Base-by-base conservation (phyloP, 2,113 vertebrate genomes). In the Neoarius graeffei region DNA sequence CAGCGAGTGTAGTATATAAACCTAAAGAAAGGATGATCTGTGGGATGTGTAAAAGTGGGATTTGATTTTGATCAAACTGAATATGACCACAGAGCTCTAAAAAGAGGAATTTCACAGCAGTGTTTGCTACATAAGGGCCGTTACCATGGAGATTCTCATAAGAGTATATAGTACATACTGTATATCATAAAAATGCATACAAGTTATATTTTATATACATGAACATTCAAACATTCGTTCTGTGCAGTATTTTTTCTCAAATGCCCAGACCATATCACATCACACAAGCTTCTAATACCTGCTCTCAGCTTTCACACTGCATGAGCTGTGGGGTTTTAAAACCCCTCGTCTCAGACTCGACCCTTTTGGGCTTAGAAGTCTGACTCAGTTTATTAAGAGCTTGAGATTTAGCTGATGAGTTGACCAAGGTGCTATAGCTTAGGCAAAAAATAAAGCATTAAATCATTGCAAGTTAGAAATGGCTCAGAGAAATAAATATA, bases 111-210 rank as follows among this genome's bases (percentile, higher is more conserved):
- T 79, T 83, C 30, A 81, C 54, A 69, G 82, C 71, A 71, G 67
- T 66, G 20, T 59, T 74, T 17, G 7, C 54, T 48, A 76, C 7
- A 48, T 27, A 73, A 30, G 67, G 54, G 20, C 57, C 10, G 30
- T 15, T 23, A 82, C 30, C 1, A 66, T 8, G 54, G 30, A 82
- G 69, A 15, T 71, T n/a, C 19, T 85, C n/a, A n/a, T 23, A 19
- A 84, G 60, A 83, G 64, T 89, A 57, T 86, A 88, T 88, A 89
- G 48, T 50, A 66, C 52, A 60, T 85, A 77, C 14, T 57, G 10
- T 54, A 35, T 42, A 42, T 42, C 35, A 42, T 42, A 42, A 42
- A 42, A 42, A 42, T 42, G 0, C 42, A 42, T 42, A 42, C 42
- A 42, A 42, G 42, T 27, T 35, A 86, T 85, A n/a, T 62, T 91